Evolutionary conservation across 2,797 vertebrate species (phyloP).

Genomic region (Aulostomus chinensis): DNA sequence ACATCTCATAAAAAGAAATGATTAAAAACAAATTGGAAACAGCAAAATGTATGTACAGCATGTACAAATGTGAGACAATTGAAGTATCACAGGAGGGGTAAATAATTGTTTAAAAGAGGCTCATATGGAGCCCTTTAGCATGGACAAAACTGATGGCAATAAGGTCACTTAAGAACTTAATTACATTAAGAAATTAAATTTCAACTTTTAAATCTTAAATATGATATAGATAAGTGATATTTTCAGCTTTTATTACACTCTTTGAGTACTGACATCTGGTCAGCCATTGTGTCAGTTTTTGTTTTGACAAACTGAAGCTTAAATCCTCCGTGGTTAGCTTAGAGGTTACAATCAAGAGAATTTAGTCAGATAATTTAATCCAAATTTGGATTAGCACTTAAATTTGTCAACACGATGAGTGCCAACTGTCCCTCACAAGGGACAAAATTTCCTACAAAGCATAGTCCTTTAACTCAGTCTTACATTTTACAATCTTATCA

Average conservation of each 20-base stretch:
- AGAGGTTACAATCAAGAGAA: constrained; percentile 68
- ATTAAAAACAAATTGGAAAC: constrained; percentile 65
- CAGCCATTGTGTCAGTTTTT: constrained; percentile 67
- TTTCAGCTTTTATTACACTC: constrained; percentile 44
- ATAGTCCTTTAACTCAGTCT: constrained; percentile 44
- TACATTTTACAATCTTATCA: constrained; percentile 61
- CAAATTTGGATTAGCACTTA: constrained; percentile 44
- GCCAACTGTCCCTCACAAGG: constrained; percentile 49
- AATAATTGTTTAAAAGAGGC: constrained; percentile 47
- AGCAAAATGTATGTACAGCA: constrained; percentile 84
- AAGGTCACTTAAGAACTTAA: constrained; percentile 81
- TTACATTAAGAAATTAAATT: constrained; percentile 72
- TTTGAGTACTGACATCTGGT: constrained; percentile 59
- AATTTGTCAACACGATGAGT: constrained; percentile 36
- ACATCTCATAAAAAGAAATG: constrained; percentile 76
- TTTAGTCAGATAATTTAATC: constrained; percentile 46
- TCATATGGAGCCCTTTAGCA: constrained; percentile 48
- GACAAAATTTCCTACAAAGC: constrained; percentile 55
- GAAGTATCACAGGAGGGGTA: constrained; percentile 42
- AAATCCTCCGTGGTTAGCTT: constrained; percentile 62
- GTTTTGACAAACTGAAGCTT: constrained; percentile 71
- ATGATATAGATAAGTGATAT: constrained; percentile 64
- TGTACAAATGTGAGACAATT: constrained; percentile 75
- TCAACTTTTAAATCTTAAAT: constrained; percentile 69
- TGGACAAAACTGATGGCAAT: constrained; percentile 65